phyloP scores from a whole-genome alignment of 2,888 invertebrate genomes.

The Cordilura impudica region DNA sequence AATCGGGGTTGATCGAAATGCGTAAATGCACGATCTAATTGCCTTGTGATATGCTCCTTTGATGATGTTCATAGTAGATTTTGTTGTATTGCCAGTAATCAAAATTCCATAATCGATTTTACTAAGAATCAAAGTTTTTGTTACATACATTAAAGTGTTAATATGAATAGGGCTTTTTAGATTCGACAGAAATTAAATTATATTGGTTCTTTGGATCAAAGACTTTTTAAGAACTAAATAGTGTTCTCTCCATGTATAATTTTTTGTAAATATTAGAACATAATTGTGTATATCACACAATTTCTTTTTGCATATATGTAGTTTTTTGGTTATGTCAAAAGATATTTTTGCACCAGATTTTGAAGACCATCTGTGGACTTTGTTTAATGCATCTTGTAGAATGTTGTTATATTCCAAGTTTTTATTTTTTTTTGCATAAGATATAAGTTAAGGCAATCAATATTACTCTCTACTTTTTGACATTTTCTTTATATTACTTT shows the following conservation, averaged over 20 bases:
- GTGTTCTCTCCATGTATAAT: conserved; percentile 9
- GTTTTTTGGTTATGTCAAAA: background rate
- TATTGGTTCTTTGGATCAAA: background rate
- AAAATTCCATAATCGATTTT: conserved; percentile 25
- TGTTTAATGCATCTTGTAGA: background rate
- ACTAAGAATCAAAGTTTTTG: conserved; percentile 14
- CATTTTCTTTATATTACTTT: too few relatives aligned
- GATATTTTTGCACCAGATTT: conserved; percentile 22
- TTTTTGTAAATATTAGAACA: background rate
- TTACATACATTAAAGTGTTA: background rate
- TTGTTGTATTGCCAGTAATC: conserved; percentile 13
- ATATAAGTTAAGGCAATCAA: too few relatives aligned
- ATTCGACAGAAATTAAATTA: background rate
- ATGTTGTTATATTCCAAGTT: background rate
- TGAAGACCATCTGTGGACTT: background rate
- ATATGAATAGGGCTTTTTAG: conserved; percentile 12
- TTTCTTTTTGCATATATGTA: background rate
- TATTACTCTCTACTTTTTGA: too few relatives aligned
- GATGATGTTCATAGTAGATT: conserved; percentile 19
- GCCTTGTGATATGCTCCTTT: conserved; percentile 16
- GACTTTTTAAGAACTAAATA: background rate
- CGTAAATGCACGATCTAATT: too few relatives aligned
- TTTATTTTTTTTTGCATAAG: conserved; percentile 18
- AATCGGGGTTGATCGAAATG: too few relatives aligned
- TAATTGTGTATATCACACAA: background rate